phyloP scores from a whole-genome alignment of 2,797 vertebrate genomes.

The Alcedo quadribrachys region DNA sequence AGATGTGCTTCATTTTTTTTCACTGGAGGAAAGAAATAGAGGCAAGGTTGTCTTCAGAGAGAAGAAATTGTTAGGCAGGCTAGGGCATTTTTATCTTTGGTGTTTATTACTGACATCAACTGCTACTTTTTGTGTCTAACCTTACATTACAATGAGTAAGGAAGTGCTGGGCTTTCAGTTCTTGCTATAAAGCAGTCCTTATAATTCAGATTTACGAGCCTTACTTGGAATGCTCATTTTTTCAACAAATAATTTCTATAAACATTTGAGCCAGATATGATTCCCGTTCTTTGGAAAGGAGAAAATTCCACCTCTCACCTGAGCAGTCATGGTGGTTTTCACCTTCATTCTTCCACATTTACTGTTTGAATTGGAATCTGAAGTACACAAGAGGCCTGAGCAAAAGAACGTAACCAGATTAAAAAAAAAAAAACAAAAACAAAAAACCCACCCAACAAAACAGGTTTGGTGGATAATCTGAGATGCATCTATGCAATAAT shows the following conservation, averaged over 20 bases:
- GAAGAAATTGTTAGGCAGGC: neutral
- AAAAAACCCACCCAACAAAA: neutral
- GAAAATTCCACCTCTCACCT: neutral
- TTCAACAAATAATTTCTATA: neutral
- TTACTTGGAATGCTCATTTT: neutral
- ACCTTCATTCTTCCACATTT: neutral
- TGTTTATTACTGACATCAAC: neutral
- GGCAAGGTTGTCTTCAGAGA: neutral
- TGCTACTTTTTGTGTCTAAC: neutral
- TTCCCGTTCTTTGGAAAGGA: constrained; percentile 10
- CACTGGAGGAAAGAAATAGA: neutral
- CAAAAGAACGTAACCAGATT: neutral
- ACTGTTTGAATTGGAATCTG: neutral
- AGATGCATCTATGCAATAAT: neutral
- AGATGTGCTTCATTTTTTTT: neutral
- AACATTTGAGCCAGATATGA: neutral
- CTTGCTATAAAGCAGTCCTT: neutral
- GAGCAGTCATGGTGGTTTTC: neutral
- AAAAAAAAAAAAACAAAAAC: neutral
- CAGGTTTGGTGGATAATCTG: neutral
- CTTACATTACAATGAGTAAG: neutral
- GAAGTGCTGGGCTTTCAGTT: neutral
- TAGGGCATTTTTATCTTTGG: neutral
- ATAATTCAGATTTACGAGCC: neutral
- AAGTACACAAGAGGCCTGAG: neutral